These are phyloP conservation scores for Mobula hypostoma DNA, from an alignment of 2,113 vertebrate species.

Conservation along the genomic window DNA sequence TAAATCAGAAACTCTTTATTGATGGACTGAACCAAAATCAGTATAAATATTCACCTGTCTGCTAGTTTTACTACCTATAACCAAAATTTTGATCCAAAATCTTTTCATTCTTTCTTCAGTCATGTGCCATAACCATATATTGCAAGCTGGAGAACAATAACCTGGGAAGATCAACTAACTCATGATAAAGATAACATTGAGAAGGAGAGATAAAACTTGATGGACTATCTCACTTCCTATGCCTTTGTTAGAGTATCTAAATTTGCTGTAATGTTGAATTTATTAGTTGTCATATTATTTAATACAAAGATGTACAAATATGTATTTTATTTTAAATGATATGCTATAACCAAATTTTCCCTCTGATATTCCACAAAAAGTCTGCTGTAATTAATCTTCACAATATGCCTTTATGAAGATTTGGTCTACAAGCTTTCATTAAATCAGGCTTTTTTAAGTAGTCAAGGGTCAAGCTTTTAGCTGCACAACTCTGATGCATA, in stretches of 20 bases:
- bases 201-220: not conserved
- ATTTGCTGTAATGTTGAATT: not conserved
- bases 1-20: not conserved
- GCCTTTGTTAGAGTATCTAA: not conserved
- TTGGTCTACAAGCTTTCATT: not conserved
- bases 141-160: not conserved
- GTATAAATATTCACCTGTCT: not conserved
- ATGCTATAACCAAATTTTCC: not conserved
- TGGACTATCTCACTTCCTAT: not conserved
- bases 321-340: not conserved
- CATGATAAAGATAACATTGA: not conserved
- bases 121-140: too few species aligned
- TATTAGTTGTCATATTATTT: not conserved
- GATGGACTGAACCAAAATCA: not conserved
- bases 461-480: not conserved
- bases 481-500: not conserved
- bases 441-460: not conserved
- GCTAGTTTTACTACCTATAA: not conserved
- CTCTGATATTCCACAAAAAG: not conserved
- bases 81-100: not conserved
- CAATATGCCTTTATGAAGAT: not conserved
- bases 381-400: not conserved
- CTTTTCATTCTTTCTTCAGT: too few species aligned
- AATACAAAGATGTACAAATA: not conserved
- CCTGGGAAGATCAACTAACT: not conserved